Conservation (phyloP, 2,113 vertebrate species). For the Prochilodus magdalenae region DNA sequence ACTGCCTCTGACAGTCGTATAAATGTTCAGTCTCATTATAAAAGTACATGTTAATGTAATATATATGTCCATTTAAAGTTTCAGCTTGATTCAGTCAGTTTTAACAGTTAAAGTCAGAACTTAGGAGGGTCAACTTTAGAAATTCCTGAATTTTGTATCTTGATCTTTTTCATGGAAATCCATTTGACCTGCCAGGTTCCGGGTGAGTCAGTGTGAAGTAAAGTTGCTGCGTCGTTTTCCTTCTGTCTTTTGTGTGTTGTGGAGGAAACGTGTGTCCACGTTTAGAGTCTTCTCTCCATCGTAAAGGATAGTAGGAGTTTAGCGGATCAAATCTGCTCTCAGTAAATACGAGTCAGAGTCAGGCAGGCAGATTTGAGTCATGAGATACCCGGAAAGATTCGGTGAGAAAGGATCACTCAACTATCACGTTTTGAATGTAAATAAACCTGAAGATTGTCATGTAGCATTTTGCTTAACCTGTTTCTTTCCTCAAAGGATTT, state of each 20-base stretch:
- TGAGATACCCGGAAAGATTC: not conserved
- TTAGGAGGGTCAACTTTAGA: no score
- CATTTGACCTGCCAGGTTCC: not conserved
- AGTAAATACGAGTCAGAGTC: not conserved
- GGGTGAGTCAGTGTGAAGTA: not conserved
- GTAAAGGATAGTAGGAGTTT: not conserved
- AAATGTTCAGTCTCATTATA: no score
- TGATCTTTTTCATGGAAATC: not conserved
- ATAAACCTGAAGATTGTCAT: slow-evolving; percentile 71
- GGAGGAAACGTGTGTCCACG: not conserved
- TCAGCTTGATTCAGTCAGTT: no score
- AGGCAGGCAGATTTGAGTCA: no score
- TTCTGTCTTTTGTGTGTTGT: not conserved
- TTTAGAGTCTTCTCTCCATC: not conserved
- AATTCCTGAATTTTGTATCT: no score
- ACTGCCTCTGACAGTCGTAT: no score
- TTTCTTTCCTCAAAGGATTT: slow-evolving; percentile 41
- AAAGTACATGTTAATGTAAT: no score
- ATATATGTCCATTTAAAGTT: no score
- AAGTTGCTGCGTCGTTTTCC: not conserved
- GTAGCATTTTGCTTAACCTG: slow-evolving; percentile 35
- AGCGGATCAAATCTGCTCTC: not conserved
- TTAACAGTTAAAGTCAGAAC: no score
- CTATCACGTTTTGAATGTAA: slow-evolving; percentile 74
- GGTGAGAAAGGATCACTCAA: not conserved